Conservation (phyloP, 1,140 invertebrate genomes). For the Meloidogyne hapla region DNA sequence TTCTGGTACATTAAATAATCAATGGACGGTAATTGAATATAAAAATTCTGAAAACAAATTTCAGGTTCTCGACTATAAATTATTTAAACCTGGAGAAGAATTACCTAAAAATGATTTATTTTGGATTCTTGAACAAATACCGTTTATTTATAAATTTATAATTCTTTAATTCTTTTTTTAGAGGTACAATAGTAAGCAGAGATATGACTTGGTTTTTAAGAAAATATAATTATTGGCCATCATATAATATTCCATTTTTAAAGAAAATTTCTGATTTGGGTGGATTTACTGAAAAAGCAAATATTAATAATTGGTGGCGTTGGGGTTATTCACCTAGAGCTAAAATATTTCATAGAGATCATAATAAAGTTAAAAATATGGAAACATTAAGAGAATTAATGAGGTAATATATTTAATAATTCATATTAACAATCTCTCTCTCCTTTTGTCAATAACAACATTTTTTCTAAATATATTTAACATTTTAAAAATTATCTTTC, state of each 20-base stretch:
- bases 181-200: slow-evolving; percentile 28
- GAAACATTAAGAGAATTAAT: slow-evolving; percentile 70
- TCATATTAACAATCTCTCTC: too few species aligned
- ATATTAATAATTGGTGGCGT: slow-evolving; percentile 70
- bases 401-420: slow-evolving; percentile 66
- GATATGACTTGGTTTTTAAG: slow-evolving; percentile 75
- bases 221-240: slow-evolving; percentile 75
- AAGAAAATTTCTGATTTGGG: slow-evolving; percentile 72
- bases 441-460: too few species aligned
- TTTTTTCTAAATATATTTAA: too few species aligned
- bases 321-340: slow-evolving; percentile 71
- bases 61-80: slow-evolving; percentile 71
- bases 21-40: slow-evolving; percentile 76
- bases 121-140: slow-evolving; percentile 80
- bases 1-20: slow-evolving; percentile 80
- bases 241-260: slow-evolving; percentile 78
- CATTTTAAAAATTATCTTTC: too few species aligned
- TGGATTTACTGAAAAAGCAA: slow-evolving; percentile 63
- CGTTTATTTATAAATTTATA: slow-evolving; percentile 57
- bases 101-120: slow-evolving; percentile 70
- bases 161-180: not conserved
- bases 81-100: slow-evolving; percentile 68
- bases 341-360: slow-evolving; percentile 71
- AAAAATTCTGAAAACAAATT: too few species aligned
- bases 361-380: slow-evolving; percentile 69